Conservation (phyloP, 1,140 invertebrate genomes). For the Cotesia glomerata region DNA sequence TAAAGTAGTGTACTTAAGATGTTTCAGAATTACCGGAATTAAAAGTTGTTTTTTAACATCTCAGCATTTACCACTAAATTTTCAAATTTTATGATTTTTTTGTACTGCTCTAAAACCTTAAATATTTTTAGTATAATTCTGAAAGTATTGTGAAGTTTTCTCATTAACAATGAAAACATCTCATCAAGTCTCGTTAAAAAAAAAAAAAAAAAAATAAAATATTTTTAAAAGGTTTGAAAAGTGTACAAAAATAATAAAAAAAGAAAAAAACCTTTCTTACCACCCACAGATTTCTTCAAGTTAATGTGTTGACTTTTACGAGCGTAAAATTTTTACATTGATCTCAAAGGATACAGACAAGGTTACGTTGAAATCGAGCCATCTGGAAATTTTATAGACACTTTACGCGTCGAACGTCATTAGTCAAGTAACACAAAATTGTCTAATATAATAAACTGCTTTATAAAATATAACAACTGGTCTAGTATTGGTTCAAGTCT, state of each 20-base stretch:
- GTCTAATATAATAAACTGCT: slow-evolving; percentile 26
- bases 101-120: too few species aligned
- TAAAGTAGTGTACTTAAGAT: too few species aligned
- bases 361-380: slow-evolving; percentile 41
- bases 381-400: slow-evolving; percentile 55
- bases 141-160: too few species aligned
- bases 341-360: slow-evolving; percentile 34
- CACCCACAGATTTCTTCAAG: slow-evolving; percentile 11
- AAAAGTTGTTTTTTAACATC: too few species aligned
- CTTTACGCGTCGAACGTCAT: slow-evolving; percentile 53
- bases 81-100: too few species aligned
- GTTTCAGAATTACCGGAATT: too few species aligned
- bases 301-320: slow-evolving; percentile 45
- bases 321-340: slow-evolving; percentile 31
- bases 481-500: too few species aligned
- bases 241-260: background rate
- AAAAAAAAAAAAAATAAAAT: too few species aligned
- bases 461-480: background rate
- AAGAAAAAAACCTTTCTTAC: background rate
- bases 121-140: too few species aligned
- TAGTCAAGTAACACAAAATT: slow-evolving; percentile 49
- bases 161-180: too few species aligned
- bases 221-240: slow-evolving; percentile 11
- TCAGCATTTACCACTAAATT: too few species aligned
- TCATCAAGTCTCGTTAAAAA: too few species aligned